Evolutionary conservation across 2,113 vertebrate species (phyloP), one percentile per base, ranked within the genome.

Genomic region (Anolis carolinensis): DNA sequence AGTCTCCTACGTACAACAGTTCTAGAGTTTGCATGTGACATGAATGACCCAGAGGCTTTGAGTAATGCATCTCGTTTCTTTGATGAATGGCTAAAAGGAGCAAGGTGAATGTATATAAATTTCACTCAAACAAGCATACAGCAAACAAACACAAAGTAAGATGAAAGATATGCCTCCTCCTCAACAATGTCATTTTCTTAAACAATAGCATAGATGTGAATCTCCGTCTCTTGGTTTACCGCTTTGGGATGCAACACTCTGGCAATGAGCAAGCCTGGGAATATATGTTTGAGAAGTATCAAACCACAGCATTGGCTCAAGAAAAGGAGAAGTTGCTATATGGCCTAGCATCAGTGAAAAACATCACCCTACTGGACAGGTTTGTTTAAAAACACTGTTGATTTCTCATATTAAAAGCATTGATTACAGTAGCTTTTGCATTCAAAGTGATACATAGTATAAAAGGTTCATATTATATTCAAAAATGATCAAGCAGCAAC

Each of bases 281-380:
- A 72, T 82, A 92, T 1, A 98, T 98, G 96, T 97, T 99, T 11
- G 0, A 95, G 55, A 95, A 94, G 87, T 99, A 99, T 91, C 95
- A 94, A 91, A 77, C 89, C 0, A 93, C 95, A 0, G 39, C 97
- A 27, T 93, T 99, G 91, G 99, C 99, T 3, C 99, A 99, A 93
- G 99, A 99, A 92, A 99, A 99, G 93, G 98, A 98, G 95, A 99
- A 99, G 89, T 94, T 99, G 68, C 96, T 99, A 14, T 98, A 98
- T 27, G 98, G 98, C 44, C 94, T 99, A 90, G 98, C 99, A 39
- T 99, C 98, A 1, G 97, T 97, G 90, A 94, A 96, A 52, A 91
- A 97, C 2, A 79, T 98, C 76, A 21, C 82, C 2, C 97, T 99
- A 80, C 95, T 99, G 84, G 87, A 94, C 94, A 97, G 95, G 99